Evolutionary conservation across 1,140 invertebrate genomes (phyloP).

Genomic region (Drosophila kikkawai): DNA sequence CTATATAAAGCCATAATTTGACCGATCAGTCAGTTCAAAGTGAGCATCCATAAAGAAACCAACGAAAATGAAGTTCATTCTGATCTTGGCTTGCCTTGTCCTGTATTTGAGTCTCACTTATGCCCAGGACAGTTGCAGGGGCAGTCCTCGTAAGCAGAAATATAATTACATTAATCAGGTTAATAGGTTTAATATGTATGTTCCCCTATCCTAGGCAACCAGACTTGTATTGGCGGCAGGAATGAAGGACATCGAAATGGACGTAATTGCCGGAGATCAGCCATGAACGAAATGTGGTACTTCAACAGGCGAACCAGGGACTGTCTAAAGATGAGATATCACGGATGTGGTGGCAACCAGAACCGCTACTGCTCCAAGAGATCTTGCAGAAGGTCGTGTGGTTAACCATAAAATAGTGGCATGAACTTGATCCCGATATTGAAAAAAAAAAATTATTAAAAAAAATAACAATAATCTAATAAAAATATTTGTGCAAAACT

Average conservation of each 20-base stretch:
- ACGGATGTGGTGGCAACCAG: constrained; percentile 11
- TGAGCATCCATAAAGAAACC: neutral
- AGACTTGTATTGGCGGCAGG: constrained; percentile 1
- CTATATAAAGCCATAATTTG: constrained; percentile 5
- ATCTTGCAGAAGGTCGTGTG: constrained; percentile 6
- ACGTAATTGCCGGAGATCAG: neutral
- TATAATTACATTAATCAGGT: neutral
- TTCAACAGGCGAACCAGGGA: neutral
- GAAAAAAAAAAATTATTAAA: no score
- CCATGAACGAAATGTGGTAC: constrained; percentile 14
- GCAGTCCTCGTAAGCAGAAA: neutral
- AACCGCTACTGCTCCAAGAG: constrained; percentile 14
- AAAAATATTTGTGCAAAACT: neutral
- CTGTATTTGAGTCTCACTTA: neutral
- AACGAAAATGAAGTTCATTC: constrained; percentile 7
- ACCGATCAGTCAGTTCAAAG: neutral
- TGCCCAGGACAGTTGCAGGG: neutral
- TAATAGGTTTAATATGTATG: neutral
- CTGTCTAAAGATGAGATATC: constrained; percentile 10
- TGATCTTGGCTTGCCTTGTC: constrained; percentile 3
- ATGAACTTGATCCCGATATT: neutral
- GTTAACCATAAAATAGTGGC: neutral
- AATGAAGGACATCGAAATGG: constrained; percentile 3
- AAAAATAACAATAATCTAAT: neutral
- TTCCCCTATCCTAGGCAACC: neutral